Evolutionary conservation across 1,140 invertebrate genomes (phyloP).

Genomic region (Drosophila navojoa): DNA sequence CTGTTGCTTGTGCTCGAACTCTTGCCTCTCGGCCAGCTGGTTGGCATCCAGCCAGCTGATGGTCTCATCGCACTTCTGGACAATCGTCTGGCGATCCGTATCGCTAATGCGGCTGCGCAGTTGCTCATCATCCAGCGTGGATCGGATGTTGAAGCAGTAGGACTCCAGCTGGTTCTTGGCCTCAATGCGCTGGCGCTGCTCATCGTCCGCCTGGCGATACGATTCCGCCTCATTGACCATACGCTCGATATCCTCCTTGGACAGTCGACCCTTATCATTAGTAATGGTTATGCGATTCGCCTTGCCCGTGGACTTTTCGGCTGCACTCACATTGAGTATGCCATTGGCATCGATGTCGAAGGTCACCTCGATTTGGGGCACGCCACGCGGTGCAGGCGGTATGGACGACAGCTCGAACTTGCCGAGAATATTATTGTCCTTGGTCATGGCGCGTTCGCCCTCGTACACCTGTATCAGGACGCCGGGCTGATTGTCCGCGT

Average conservation of each 20-base stretch:
- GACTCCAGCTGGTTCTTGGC: slow-evolving; percentile 96
- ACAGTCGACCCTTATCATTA: slow-evolving; percentile 97
- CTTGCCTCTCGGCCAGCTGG: slow-evolving; percentile 95
- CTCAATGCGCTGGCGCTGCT: slow-evolving; percentile 93
- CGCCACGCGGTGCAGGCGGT: slow-evolving; percentile 95
- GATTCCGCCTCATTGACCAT: slow-evolving; percentile 99
- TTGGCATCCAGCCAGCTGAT: slow-evolving; percentile 98
- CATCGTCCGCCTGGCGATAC: slow-evolving; percentile 95
- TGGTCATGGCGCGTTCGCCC: slow-evolving; percentile 95
- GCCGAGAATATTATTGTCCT: slow-evolving; percentile 95
- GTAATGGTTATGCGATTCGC: slow-evolving; percentile 99
- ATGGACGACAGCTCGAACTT: slow-evolving; percentile 97
- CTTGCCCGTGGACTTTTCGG: slow-evolving; percentile 96
- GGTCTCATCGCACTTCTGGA: slow-evolving; percentile 95
- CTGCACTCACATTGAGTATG: slow-evolving; percentile 93
- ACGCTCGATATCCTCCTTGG: slow-evolving; percentile 97
- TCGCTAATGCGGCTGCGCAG: slow-evolving; percentile 95
- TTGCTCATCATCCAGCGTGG: slow-evolving; percentile 94
- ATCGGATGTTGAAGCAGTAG: slow-evolving; percentile 98
- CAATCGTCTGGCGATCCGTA: slow-evolving; percentile 92
- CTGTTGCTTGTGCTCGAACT: slow-evolving; percentile 96
- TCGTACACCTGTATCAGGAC: slow-evolving; percentile 95
- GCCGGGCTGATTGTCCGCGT: slow-evolving; percentile 97
- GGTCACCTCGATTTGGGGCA: slow-evolving; percentile 96
- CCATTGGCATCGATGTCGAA: slow-evolving; percentile 96